Conservation (phyloP, 1,140 invertebrate genomes). For the Zelostemma sp. region DNA sequence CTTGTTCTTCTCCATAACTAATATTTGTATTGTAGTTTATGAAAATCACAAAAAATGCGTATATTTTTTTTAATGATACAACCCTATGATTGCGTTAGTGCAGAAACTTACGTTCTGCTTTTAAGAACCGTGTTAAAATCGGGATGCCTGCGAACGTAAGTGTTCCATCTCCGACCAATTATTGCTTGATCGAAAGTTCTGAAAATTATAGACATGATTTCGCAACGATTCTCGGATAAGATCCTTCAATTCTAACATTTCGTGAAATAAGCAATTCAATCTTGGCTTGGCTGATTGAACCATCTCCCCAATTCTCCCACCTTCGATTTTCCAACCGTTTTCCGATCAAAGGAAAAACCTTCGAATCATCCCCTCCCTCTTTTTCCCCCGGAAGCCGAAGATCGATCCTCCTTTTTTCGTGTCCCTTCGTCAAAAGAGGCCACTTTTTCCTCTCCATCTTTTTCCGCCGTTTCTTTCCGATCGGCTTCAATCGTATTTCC, state of each 20-base stretch:
- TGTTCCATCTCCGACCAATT: slow-evolving; percentile 50
- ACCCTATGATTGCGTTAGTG: too few relatives aligned
- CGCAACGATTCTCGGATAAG: too few relatives aligned
- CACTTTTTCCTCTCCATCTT: background rate
- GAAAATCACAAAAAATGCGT: too few relatives aligned
- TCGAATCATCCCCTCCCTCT: too few relatives aligned
- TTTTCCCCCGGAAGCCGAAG: background rate
- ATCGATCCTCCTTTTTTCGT: background rate
- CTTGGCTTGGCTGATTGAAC: too few relatives aligned
- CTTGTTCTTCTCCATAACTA: too few relatives aligned
- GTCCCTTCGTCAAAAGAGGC: background rate
- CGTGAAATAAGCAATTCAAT: too few relatives aligned
- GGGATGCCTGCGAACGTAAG: slow-evolving; percentile 60
- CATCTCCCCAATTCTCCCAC: too few relatives aligned
- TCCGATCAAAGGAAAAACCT: too few relatives aligned
- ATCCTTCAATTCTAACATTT: too few relatives aligned
- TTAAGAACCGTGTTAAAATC: slow-evolving; percentile 66
- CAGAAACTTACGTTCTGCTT: slow-evolving; percentile 67
- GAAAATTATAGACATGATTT: background rate
- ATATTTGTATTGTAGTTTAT: too few relatives aligned
- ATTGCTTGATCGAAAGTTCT: slow-evolving; percentile 9
- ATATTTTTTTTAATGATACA: too few relatives aligned
- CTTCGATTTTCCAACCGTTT: slow-evolving; percentile 6
- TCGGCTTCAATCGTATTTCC: background rate
- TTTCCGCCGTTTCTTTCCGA: background rate